Evolutionary conservation across 2,797 vertebrate species (phyloP).

Genomic region (Lophura swinhoii): DNA sequence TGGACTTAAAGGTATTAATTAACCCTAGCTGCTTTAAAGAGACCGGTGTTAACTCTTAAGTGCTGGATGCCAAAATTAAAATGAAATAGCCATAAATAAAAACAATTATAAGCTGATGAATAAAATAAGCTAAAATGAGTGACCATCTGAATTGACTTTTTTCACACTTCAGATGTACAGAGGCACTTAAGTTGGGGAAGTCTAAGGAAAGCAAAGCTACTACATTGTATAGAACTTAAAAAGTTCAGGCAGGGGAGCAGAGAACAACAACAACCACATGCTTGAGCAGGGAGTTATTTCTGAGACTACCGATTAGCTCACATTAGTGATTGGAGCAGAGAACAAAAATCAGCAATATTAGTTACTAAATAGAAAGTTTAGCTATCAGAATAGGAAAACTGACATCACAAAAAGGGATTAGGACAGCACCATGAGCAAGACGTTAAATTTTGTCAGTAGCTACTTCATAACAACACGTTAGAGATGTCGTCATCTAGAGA

Average conservation of each 20-base stretch:
- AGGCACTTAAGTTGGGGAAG: not conserved
- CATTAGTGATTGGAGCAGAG: not conserved
- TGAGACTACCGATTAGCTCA: not conserved
- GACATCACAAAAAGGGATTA: not conserved
- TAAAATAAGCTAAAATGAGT: not conserved
- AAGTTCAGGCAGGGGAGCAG: not conserved
- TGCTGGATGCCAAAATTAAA: constrained; percentile 1
- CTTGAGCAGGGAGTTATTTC: not conserved
- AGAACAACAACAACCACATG: not conserved
- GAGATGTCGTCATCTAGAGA: not conserved
- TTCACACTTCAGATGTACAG: not conserved
- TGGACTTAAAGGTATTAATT: not conserved
- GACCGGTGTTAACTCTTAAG: not conserved
- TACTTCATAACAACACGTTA: not conserved
- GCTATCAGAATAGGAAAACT: not conserved
- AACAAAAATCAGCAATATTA: not conserved
- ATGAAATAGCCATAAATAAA: constrained; percentile 1
- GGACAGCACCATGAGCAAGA: not conserved
- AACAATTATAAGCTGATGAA: not conserved
- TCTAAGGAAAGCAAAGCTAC: constrained; percentile 19
- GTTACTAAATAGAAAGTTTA: not conserved
- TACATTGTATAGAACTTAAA: not conserved
- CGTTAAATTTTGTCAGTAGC: not conserved
- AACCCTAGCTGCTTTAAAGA: not conserved
- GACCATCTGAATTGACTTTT: not conserved